These are phyloP conservation scores for Tamias sibiricus DNA, from an alignment of 2,113 vertebrate genomes.

Conservation along the genomic window DNA sequence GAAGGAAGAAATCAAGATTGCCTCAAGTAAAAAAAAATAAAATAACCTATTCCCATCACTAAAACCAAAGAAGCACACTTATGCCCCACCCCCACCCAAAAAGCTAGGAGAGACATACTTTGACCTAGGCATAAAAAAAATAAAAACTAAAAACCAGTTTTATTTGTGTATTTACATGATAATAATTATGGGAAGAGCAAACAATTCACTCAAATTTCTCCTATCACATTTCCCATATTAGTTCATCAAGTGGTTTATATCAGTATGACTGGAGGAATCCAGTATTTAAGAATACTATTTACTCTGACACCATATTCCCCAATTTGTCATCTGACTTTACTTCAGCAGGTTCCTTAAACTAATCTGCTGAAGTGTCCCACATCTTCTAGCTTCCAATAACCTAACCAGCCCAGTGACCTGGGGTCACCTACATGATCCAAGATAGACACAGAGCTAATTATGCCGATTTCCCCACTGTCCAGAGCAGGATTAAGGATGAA, in stretches of 20 bases:
- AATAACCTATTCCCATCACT: neutral
- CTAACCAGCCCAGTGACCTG: neutral
- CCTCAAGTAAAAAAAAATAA: neutral
- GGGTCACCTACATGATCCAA: neutral
- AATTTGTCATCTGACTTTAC: neutral
- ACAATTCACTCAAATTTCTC: neutral
- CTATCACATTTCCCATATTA: neutral
- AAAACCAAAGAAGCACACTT: neutral
- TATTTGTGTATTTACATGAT: neutral
- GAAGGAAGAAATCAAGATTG: neutral
- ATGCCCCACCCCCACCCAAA: neutral
- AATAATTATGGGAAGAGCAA: neutral
- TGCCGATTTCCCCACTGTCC: neutral
- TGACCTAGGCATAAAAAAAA: constrained; percentile 9
- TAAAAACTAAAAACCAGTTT: neutral
- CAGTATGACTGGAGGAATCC: neutral
- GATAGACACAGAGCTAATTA: neutral
- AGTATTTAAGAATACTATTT: neutral
- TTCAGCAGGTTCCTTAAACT: neutral
- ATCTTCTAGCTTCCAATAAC: neutral
- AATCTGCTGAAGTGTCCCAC: too few relatives aligned
- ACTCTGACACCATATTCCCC: neutral
- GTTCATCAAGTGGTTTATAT: neutral
- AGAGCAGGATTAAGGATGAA: neutral
- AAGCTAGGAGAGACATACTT: neutral